Percentiles rank a stretch among this genome's conserved stretches.
Conservation (phyloP, 2,797 vertebrate genomes). For the Sandelia bainsii region DNA sequence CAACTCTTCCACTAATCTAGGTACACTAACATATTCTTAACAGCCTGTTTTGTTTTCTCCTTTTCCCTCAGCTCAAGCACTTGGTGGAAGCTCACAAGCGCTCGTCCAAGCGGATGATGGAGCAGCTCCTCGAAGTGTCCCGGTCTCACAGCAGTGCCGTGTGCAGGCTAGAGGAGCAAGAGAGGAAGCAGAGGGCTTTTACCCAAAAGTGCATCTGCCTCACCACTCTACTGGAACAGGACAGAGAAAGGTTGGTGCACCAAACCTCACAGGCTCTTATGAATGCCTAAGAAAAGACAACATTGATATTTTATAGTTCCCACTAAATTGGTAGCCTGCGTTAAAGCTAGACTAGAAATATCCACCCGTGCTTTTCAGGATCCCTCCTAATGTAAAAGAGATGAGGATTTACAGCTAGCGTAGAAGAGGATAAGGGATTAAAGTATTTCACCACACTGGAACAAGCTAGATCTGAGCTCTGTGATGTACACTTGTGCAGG, state of each 20-base stretch:
- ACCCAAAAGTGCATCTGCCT: constrained; percentile 89
- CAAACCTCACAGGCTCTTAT: constrained; percentile 25
- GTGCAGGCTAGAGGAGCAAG: constrained; percentile 87
- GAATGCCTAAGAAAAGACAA: constrained; percentile 33
- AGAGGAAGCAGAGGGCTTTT: constrained; percentile 88
- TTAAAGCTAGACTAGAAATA: constrained; percentile 37
- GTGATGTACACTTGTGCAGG: constrained; percentile 59
- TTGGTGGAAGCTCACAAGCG: constrained; percentile 87
- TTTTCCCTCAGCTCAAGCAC: constrained; percentile 85
- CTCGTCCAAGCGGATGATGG: constrained; percentile 85
- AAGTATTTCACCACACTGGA: constrained; percentile 60
- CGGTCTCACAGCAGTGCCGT: constrained; percentile 86
- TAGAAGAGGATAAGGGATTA: constrained; percentile 53
- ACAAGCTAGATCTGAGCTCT: constrained; percentile 55
- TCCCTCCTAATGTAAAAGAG: constrained; percentile 46
- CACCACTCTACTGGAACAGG: constrained; percentile 89
- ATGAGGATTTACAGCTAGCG: constrained; percentile 53
- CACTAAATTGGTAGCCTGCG: constrained; percentile 28
- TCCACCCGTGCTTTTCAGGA: constrained; percentile 37
- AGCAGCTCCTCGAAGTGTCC: constrained; percentile 89
- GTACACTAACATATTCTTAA: constrained; percentile 7
- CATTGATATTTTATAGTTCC: constrained; percentile 34
- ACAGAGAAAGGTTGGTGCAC: constrained; percentile 89
- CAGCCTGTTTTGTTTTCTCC: constrained; percentile 5
- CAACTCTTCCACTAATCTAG: background rate